Percentiles rank a stretch among this genome's conserved stretches.
phyloP scores from a whole-genome alignment of 2,113 vertebrate species.

The Macrotus californicus region DNA sequence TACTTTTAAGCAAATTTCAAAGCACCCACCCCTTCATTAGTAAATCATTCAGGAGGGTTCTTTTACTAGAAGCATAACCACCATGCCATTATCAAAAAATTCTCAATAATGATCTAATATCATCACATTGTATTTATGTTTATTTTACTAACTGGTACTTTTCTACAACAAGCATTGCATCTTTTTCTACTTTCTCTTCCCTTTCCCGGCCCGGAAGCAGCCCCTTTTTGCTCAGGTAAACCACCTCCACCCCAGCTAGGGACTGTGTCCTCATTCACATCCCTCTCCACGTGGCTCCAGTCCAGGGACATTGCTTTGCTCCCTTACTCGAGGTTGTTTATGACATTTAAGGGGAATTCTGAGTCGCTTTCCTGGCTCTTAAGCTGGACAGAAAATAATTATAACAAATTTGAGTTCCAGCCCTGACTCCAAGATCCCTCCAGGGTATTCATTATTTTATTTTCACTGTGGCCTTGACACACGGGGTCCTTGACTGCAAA shows the following conservation, averaged over 20 bases:
- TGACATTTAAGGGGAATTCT: neutral
- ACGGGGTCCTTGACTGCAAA: constrained; percentile 15
- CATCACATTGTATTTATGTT: neutral
- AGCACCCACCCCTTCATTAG: neutral
- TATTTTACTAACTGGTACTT: neutral
- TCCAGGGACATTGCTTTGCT: neutral
- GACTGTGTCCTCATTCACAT: accelerated
- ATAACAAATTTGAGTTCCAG: constrained; percentile 20
- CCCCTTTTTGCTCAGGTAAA: neutral
- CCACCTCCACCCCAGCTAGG: accelerated
- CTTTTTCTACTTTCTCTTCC: neutral
- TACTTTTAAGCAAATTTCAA: neutral
- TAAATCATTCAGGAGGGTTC: neutral
- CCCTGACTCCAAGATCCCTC: constrained; percentile 31
- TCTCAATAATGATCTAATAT: neutral
- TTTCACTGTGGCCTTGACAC: constrained; percentile 38
- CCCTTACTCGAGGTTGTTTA: neutral
- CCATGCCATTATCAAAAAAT: neutral
- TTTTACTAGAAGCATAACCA: neutral
- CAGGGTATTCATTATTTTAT: constrained; percentile 66
- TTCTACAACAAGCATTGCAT: neutral
- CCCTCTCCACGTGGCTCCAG: neutral
- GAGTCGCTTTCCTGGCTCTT: neutral
- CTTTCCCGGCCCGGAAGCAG: neutral
- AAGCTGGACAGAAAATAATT: neutral